These are phyloP conservation scores for Apamea anceps DNA, from an alignment of 2,888 invertebrate genomes.

Conservation along the genomic window DNA sequence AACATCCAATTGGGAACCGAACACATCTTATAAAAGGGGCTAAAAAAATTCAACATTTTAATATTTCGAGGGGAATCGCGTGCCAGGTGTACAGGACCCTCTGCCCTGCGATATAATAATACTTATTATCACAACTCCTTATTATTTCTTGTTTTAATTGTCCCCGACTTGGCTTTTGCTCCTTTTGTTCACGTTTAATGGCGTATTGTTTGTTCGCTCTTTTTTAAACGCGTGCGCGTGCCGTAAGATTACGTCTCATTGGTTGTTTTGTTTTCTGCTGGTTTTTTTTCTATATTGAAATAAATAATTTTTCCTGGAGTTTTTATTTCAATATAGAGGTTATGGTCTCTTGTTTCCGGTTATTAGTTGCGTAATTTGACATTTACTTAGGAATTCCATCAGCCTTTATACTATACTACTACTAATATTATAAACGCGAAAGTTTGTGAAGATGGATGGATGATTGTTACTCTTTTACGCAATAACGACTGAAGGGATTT, in stretches of 20 bases:
- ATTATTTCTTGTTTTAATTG: constrained; percentile 90
- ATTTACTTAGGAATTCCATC: neutral
- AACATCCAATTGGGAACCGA: constrained; percentile 66
- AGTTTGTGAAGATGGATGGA: no score
- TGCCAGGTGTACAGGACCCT: constrained; percentile 83
- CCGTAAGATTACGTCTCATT: constrained; percentile 80
- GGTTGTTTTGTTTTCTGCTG: constrained; percentile 53
- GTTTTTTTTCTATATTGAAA: constrained; percentile 32
- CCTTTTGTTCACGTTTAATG: constrained; percentile 89
- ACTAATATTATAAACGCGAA: no score
- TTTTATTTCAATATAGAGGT: neutral
- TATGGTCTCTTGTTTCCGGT: neutral
- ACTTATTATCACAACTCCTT: constrained; percentile 90
- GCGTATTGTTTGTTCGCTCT: constrained; percentile 86
- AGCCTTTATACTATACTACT: no score
- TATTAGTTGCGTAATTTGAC: neutral
- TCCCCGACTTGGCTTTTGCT: constrained; percentile 89
- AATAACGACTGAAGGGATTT: no score
- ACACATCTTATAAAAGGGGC: constrained; percentile 61
- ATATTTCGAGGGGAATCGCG: constrained; percentile 69
- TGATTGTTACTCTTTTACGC: no score
- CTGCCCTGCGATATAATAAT: constrained; percentile 84
- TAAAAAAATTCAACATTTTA: constrained; percentile 64
- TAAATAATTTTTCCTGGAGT: neutral
- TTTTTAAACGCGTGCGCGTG: constrained; percentile 86